These are phyloP conservation scores for Melanotaenia parkinsoni DNA, from an alignment of 2,797 vertebrate genomes.

Conservation along the genomic window DNA sequence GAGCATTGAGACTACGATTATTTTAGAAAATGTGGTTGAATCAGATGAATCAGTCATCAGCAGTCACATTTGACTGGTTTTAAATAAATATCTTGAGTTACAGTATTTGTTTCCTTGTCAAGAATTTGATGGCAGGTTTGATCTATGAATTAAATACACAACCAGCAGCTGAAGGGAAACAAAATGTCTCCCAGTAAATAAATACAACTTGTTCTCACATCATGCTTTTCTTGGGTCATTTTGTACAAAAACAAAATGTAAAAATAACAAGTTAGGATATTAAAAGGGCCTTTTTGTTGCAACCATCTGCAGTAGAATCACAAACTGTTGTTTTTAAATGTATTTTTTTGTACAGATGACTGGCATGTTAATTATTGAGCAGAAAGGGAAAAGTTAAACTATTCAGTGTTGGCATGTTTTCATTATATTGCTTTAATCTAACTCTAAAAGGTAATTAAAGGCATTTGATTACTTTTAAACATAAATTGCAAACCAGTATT, in stretches of 20 bases:
- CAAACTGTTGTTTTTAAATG: not conserved
- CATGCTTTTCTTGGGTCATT: not conserved
- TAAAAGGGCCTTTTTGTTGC: not conserved
- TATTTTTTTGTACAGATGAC: not conserved
- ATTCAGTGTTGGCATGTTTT: not conserved
- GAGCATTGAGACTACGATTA: constrained; percentile 2
- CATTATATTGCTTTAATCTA: not conserved
- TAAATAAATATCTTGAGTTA: not conserved
- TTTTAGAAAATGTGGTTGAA: constrained; percentile 3
- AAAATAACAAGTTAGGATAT: not conserved
- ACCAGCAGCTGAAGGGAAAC: not conserved
- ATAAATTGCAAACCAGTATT: not conserved
- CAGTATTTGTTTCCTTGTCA: constrained; percentile 1
- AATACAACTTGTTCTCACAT: not conserved
- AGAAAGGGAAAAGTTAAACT: not conserved
- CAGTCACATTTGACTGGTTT: constrained; percentile 9
- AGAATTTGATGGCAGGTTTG: constrained; percentile 7
- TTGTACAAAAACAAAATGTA: not conserved
- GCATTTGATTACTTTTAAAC: not conserved
- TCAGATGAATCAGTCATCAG: constrained; percentile 6
- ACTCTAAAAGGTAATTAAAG: not conserved
- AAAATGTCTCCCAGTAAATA: constrained; percentile 2
- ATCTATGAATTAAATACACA: not conserved
- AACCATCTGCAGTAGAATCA: not conserved
- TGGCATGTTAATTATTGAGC: not conserved